Percentiles rank a stretch among this genome's conserved stretches.
Evolutionary conservation across 2,113 vertebrate genomes (phyloP).

Genomic region (Perognathus longimembris): DNA sequence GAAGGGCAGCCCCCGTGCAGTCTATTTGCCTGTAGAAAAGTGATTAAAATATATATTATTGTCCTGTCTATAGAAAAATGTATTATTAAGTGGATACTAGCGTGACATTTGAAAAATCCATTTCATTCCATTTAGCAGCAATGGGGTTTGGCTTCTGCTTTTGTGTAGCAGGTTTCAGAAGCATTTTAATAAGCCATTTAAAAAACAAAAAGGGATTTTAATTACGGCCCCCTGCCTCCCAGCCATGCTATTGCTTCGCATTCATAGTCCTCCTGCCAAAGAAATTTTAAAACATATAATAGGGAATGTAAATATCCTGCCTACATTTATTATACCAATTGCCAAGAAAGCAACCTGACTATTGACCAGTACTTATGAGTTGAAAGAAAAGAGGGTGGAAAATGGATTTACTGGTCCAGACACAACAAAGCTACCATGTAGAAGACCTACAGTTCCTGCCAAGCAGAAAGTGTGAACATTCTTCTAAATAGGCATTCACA

Average conservation of each 20-base stretch:
- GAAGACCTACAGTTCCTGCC: neutral
- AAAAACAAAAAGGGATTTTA: slow-evolving; percentile 82
- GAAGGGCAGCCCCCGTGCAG: slow-evolving; percentile 91
- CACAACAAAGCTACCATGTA: slow-evolving; percentile 9
- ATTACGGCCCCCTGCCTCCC: slow-evolving; percentile 83
- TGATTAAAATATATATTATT: slow-evolving; percentile 92
- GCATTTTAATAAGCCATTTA: slow-evolving; percentile 82
- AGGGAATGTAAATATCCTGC: slow-evolving; percentile 66
- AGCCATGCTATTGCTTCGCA: slow-evolving; percentile 24
- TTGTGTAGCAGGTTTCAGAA: slow-evolving; percentile 77
- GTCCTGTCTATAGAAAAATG: slow-evolving; percentile 90
- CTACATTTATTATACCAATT: slow-evolving; percentile 76
- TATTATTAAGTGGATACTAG: slow-evolving; percentile 91
- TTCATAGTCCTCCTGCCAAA: slow-evolving; percentile 68
- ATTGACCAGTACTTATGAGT: neutral
- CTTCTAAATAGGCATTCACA: neutral
- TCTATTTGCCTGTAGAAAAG: slow-evolving; percentile 90
- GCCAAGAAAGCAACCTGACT: slow-evolving; percentile 16
- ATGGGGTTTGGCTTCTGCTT: slow-evolving; percentile 58
- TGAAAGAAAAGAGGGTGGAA: neutral
- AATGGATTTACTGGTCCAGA: slow-evolving; percentile 34
- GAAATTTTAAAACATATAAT: slow-evolving; percentile 68
- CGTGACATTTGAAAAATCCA: slow-evolving; percentile 90
- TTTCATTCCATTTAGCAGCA: slow-evolving; percentile 86
- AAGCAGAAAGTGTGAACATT: neutral